Conservation (phyloP, 2,797 vertebrate genomes). For the Acanthurus tractus region DNA sequence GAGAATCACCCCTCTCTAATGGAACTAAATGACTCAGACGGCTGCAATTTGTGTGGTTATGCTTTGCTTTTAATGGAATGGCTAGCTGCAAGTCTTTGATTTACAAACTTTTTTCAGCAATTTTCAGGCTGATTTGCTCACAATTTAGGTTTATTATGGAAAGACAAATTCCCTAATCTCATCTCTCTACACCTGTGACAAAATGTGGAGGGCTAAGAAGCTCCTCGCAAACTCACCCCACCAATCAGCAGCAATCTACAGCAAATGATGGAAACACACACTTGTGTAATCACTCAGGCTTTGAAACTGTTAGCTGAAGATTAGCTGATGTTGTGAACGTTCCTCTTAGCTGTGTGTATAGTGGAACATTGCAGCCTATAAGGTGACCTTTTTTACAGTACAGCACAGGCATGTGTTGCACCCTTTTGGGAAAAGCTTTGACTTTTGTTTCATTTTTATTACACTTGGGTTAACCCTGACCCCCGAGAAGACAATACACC, state of each 20-base stretch:
- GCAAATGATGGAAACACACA: conserved; percentile 34
- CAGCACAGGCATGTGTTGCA: conserved; percentile 50
- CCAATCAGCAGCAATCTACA: conserved; percentile 28
- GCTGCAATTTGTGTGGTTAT: conserved; percentile 16
- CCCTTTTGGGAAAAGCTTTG: conserved; percentile 62
- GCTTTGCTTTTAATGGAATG: conserved; percentile 34
- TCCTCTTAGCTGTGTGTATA: conserved; percentile 17
- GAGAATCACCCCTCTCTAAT: conserved; percentile 51
- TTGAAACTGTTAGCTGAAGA: conserved; percentile 34
- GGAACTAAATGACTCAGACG: conserved; percentile 39
- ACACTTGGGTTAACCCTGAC: conserved; percentile 34
- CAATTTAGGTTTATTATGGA: conserved; percentile 36
- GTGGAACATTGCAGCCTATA: conserved; percentile 45
- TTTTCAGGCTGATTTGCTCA: conserved; percentile 37
- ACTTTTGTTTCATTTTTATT: conserved; percentile 62
- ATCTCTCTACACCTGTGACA: conserved; percentile 29
- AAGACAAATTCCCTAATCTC: conserved; percentile 12
- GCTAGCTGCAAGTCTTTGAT: conserved; percentile 17
- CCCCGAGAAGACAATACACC: conserved; percentile 47
- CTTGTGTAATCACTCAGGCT: conserved; percentile 30
- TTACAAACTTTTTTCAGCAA: conserved; percentile 18
- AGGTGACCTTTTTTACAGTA: conserved; percentile 60
- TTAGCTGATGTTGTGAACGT: conserved; percentile 40
- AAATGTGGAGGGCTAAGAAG: conserved; percentile 13
- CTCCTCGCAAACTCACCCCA: conserved; percentile 13